Base-by-base conservation (phyloP, 2,797 vertebrate species). In the Sebastes ruberrimus region DNA sequence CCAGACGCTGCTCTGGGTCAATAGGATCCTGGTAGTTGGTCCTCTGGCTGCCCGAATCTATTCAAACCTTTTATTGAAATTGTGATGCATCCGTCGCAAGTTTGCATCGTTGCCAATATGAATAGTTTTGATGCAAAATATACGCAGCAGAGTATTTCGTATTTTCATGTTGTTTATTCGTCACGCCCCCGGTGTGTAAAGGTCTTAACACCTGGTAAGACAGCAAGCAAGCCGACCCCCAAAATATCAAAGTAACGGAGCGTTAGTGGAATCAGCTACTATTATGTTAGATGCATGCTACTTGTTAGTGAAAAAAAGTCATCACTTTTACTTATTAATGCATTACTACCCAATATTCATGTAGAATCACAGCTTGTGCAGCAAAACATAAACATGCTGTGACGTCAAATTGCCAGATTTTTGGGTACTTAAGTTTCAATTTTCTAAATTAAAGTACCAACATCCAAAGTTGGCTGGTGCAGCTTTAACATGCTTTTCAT, bases 401-500 rank as follows among this genome's bases (percentile, higher is more conserved):
- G 22, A 57, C 2, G 4, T 33, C 46, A 60, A 16, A 35, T 22
- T 55, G 5, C 1, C 20, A 46, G 16, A 57, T 84, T 61, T 68
- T 46, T 60, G 14, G 13, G 59, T 49, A 23, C 8, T 78, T 16
- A 74, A 68, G 16, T 70, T 27, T 8, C 2, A 30, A 3, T 74
- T 64, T 76, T 76, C 10, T 28, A 38, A 59, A 32, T 52, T 27
- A 10, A 10, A 22, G 28, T 46, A 52, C 38, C 13, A 38, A 33
- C 63, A 46, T 55, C 32, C 27, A 69, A 22, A 27, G 23, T 20
- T 71, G 46, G 28, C 59, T 57, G 35, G 10, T 35, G 28, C 55
- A 60, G 35, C 62, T 69, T 74, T 69, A 75, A 73, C 57, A 61
- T 82, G 75, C 38, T 84, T 74, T 87, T 78, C 30, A 77, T 84